Evolutionary conservation across 64 coral and sea anemone species (phyloP).

Genomic region (Exaiptasia diaphana): DNA sequence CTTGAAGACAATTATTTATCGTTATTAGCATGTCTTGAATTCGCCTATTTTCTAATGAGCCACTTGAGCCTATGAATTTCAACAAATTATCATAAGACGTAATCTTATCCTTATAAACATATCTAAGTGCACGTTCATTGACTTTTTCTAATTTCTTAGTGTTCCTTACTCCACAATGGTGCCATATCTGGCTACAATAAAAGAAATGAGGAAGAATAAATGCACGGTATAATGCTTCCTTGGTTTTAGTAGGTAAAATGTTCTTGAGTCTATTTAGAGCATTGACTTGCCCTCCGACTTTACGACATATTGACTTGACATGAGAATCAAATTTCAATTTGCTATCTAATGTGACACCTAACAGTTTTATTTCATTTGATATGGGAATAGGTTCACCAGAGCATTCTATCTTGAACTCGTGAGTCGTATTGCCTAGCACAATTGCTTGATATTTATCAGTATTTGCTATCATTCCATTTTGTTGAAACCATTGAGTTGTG

Average conservation of each 20-base stretch:
- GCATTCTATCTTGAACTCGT: not conserved
- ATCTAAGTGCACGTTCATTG: conserved; percentile 15
- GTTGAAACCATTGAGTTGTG: conserved; percentile 30
- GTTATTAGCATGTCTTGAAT: conserved; percentile 53
- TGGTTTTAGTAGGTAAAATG: conserved; percentile 2
- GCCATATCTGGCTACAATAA: conserved; percentile 24
- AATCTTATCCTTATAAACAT: conserved; percentile 21
- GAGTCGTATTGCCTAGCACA: conserved; percentile 10
- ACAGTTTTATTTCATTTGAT: conserved; percentile 9
- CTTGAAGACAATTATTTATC: conserved; percentile 36
- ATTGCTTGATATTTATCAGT: conserved; percentile 23
- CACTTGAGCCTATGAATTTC: not conserved
- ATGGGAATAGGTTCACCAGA: not conserved
- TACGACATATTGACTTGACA: not conserved
- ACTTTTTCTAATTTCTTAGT: conserved; percentile 38
- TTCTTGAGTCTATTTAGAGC: conserved; percentile 35
- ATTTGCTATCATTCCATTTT: conserved; percentile 41
- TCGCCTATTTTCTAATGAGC: conserved; percentile 28
- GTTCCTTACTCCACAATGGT: conserved; percentile 29
- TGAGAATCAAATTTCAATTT: conserved; percentile 22
- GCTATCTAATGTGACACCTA: conserved; percentile 43
- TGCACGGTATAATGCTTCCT: conserved; percentile 7
- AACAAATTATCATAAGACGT: conserved; percentile 24
- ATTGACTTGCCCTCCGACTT: not conserved
- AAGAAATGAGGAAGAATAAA: conserved; percentile 31